Evolutionary conservation across 2,797 vertebrate species (phyloP), one percentile per base, ranked within the genome.

Genomic region (Hylomyscus alleni): DNA sequence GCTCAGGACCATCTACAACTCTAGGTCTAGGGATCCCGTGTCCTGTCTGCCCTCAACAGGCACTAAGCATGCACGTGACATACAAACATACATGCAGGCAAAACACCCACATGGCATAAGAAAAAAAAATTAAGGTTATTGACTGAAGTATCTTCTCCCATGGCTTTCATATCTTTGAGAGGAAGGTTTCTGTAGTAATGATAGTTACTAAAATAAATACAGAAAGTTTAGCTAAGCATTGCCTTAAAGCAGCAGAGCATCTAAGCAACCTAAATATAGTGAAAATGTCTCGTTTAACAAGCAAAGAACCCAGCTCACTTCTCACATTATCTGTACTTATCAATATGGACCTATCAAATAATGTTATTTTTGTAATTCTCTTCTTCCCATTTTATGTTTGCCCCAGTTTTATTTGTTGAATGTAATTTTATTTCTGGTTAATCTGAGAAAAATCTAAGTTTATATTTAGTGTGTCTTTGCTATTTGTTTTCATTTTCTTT

Each of bases 401-500:
- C 89, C 86, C 47, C 40, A 54, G 40, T 89, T 84, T 17, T 91
- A 75, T 88, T 94, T 92, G 65, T 62, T 75, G 37, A 81, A 94
- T 88, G 14, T 82, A 89, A 72, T 91, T 85, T 77, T 90, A 60
- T 93, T 86, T 89, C 40, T 76, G 19, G 82, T 85, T 76, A 91
- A 90, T 88, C 77, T 86, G 52, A 90, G 58, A 62, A 87, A 90
- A 95, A 52, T 76, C 37, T 78, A 62, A 91, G 26, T 15, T 81
- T 94, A 17, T 91, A 60, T 88, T 94, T 84, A 26, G 29, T 91
- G 11, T 69, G 47, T 15, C 80, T 65, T 88, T 82, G 34, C 84
- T 82, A 24, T 73, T 78, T 89, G 73, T 93, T 90, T 96, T 96
- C 17, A 44, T 78, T 96, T 90, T 6, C 81, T 76, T 92, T 92